A percentile compares a stretch with the other conserved stretches of the same genome.
These are phyloP conservation scores for Conchocele bisecta DNA, from an alignment of 2,888 invertebrate genomes.

Conservation along the genomic window DNA sequence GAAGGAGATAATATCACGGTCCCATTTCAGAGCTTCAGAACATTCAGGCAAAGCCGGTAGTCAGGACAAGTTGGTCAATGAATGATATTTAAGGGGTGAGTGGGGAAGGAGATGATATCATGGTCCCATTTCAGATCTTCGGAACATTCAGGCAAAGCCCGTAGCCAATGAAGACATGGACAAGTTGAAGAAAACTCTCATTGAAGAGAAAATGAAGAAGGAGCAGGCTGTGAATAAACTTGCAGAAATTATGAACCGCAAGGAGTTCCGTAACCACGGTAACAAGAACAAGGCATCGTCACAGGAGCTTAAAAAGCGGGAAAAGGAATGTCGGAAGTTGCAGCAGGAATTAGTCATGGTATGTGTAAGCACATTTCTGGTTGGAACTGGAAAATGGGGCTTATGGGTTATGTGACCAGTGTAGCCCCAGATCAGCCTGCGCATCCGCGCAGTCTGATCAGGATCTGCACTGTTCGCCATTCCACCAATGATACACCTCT, in stretches of 20 bases:
- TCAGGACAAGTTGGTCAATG: too few relatives aligned
- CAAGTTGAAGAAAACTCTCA: conserved; percentile 75
- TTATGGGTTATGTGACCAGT: too few relatives aligned
- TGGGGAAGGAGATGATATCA: too few relatives aligned
- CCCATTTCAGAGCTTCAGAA: too few relatives aligned
- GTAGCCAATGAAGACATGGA: conserved; percentile 65
- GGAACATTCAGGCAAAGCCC: conserved; percentile 60
- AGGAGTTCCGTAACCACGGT: conserved; percentile 86
- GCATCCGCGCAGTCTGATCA: too few relatives aligned
- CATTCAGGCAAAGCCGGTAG: too few relatives aligned
- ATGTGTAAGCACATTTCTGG: conserved; percentile 2
- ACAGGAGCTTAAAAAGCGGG: conserved; percentile 92
- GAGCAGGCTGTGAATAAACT: conserved; percentile 97
- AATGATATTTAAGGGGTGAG: too few relatives aligned
- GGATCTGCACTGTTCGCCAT: too few relatives aligned
- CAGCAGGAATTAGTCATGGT: conserved; percentile 95
- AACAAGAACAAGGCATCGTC: conserved; percentile 82
- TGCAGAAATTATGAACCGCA: conserved; percentile 98
- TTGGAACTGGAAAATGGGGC: neutral
- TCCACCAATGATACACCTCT: too few relatives aligned
- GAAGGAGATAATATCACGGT: too few relatives aligned
- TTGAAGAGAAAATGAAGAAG: conserved; percentile 80
- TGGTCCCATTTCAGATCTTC: conserved; percentile 60
- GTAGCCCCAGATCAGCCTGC: too few relatives aligned
- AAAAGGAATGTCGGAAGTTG: conserved; percentile 96